Evolutionary conservation across 2,113 vertebrate genomes (phyloP).

Genomic region (Cebidichthys violaceus): DNA sequence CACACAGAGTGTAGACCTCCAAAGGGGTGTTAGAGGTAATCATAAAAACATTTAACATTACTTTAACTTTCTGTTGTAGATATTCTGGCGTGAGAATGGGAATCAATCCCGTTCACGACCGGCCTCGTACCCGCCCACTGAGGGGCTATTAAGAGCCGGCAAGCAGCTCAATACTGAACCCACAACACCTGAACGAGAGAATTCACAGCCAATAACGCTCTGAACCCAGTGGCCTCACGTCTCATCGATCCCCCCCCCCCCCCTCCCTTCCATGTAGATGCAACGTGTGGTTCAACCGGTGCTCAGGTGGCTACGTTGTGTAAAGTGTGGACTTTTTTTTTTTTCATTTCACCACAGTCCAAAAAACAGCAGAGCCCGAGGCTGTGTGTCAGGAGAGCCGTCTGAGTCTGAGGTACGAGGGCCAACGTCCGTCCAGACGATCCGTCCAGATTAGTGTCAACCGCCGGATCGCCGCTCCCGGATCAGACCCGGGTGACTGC

Average conservation of each 20-base stretch:
- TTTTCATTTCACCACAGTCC: constrained; percentile 16
- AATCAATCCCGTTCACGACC: constrained; percentile 39
- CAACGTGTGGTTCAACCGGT: constrained; percentile 24
- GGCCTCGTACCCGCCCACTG: constrained; percentile 7
- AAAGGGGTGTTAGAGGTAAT: not conserved
- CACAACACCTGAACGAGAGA: constrained; percentile 59
- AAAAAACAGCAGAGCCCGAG: constrained; percentile 43
- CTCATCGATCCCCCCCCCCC: constrained; percentile 52
- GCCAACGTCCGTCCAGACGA: constrained; percentile 4
- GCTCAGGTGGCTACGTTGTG: constrained; percentile 10
- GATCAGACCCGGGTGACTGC: constrained; percentile 29
- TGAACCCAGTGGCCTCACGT: constrained; percentile 48
- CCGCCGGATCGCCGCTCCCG: not conserved
- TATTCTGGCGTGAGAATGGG: constrained; percentile 1
- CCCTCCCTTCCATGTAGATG: constrained; percentile 24
- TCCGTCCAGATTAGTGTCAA: constrained; percentile 58
- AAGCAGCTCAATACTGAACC: constrained; percentile 62
- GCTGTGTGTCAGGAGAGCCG: constrained; percentile 33
- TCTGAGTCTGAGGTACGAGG: constrained; percentile 38
- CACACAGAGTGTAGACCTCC: not conserved
- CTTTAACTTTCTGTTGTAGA: not conserved
- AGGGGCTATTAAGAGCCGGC: constrained; percentile 48
- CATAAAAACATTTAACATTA: not conserved
- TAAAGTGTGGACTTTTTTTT: constrained; percentile 3
- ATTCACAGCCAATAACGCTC: constrained; percentile 56